Evolutionary conservation across 2,888 invertebrate genomes (phyloP), one percentile per base, ranked within the genome.

Genomic region (Horisme vitalbata): DNA sequence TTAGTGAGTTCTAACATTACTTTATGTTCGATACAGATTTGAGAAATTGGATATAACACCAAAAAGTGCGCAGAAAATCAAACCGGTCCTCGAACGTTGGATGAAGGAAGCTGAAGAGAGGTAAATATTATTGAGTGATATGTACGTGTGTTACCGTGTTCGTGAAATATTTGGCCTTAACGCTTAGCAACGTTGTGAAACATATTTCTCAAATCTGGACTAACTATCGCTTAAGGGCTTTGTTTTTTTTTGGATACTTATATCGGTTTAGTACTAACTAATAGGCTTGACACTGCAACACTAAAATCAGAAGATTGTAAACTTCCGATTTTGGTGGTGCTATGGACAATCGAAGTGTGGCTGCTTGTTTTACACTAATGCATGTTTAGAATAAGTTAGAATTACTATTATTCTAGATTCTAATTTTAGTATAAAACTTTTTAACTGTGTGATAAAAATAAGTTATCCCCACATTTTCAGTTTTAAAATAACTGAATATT

Each of bases 21-120:
- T 87, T 88, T 79, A 83, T 90, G 84, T 91, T 90, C 83, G 83
- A 90, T 91, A 79, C 91, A 97, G 97, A 95, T 99, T 99, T 93
- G 99, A 99, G 92, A 99, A 99, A 92, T 92, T 99, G 91, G 99
- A 99, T 92, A 99, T 99, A 76, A 99, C 99, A 76, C 99, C 99
- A 80, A 98, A 99, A 92, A 98, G 98, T 92, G 99, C 99, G 75
- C 97, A 98, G 92, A 99, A 99, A 93, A 99, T 99, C 83, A 98
- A 98, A 90, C 99, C 99, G 65, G 99, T 99, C 69, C 93, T 99
- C 79, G 99, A 99, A 90, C 93, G 96, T 88, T 99, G 99, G 99
- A 98, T 99, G 98, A 96, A 96, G 87, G 98, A 99, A 90, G 98
- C 98, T 41, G 98, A 99, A 92, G 97, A 98, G 92, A 96, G 98